These are phyloP conservation scores for Pipistrellus nathusii DNA, from an alignment of 2,797 vertebrate species.

Conservation along the genomic window DNA sequence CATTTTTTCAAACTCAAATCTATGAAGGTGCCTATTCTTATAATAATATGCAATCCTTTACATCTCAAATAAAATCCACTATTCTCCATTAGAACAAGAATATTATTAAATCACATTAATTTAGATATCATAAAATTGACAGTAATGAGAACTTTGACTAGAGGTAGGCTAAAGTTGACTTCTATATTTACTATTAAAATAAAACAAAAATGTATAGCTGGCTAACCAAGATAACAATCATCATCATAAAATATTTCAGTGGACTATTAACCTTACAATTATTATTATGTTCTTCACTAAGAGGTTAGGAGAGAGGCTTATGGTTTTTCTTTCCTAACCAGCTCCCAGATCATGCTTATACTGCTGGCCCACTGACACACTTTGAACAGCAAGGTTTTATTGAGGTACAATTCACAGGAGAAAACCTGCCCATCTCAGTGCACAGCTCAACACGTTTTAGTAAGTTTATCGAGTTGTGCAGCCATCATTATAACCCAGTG, in stretches of 20 bases:
- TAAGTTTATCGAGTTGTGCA: background rate
- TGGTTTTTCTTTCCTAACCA: background rate
- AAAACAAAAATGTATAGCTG: background rate
- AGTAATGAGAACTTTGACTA: background rate
- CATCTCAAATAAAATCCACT: background rate
- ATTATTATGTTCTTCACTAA: background rate
- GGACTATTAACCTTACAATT: background rate
- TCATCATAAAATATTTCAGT: constrained; percentile 19
- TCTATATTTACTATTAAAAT: constrained; percentile 34
- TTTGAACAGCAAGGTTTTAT: background rate
- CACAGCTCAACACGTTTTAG: background rate
- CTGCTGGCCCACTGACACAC: background rate
- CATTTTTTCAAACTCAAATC: background rate
- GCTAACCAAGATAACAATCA: constrained; percentile 33
- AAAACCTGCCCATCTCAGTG: background rate
- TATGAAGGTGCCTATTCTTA: background rate
- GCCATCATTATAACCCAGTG: background rate
- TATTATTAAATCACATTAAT: background rate
- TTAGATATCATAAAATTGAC: background rate
- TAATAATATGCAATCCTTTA: background rate
- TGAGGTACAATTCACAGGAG: background rate
- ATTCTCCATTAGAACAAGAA: background rate
- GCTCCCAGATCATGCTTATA: background rate
- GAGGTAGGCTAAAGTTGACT: background rate
- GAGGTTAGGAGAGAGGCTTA: background rate